Evolutionary conservation across 2,113 vertebrate genomes (phyloP).

Genomic region (Theristicus caerulescens): DNA sequence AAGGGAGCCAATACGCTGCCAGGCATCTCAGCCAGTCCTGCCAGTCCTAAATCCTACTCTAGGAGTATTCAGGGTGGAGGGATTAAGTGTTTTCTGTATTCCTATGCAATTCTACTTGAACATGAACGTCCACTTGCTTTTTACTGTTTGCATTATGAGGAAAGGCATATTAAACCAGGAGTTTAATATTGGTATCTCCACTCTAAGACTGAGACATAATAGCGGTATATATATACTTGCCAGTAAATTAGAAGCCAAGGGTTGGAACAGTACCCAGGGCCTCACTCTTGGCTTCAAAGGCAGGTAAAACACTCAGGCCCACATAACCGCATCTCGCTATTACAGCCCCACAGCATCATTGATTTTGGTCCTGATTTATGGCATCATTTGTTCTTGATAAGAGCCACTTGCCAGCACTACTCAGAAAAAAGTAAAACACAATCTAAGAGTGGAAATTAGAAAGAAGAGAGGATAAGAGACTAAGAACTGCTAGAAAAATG

Average conservation of each 20-base stretch:
- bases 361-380: constrained; percentile 66
- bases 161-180: constrained; percentile 19
- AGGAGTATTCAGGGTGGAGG: neutral
- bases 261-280: neutral
- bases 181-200: neutral
- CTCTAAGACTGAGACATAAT: neutral
- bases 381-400: constrained; percentile 67
- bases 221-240: neutral
- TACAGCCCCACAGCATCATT: constrained; percentile 56
- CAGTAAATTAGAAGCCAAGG: constrained; percentile 27
- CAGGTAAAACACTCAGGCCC: constrained; percentile 36
- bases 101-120: neutral
- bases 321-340: constrained; percentile 17
- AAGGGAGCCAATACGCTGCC: neutral
- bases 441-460: constrained; percentile 41
- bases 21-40: neutral
- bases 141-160: neutral
- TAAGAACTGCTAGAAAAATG: neutral
- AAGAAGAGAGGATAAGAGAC: constrained; percentile 8
- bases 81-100: neutral
- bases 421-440: constrained; percentile 66
- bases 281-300: constrained; percentile 40
- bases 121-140: neutral
- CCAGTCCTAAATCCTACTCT: neutral
- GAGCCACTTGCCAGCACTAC: constrained; percentile 37